These are phyloP conservation scores for Clarias laeviceps DNA, from an alignment of 2,797 vertebrate species.

Conservation along the genomic window DNA sequence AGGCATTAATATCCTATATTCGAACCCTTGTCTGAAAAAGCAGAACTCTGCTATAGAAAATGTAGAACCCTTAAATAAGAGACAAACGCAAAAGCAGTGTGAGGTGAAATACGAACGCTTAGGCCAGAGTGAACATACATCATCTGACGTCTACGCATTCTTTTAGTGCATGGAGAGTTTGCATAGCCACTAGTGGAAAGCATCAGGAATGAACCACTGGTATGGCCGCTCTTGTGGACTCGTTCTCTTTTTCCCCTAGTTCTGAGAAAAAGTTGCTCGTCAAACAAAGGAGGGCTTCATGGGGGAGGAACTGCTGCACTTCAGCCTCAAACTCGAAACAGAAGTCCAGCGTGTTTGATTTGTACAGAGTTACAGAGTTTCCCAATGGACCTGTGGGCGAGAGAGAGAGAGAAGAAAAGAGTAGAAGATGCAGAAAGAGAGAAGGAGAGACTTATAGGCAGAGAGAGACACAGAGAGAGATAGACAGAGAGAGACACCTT, in stretches of 20 bases:
- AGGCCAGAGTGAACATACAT: not conserved
- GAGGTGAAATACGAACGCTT: not conserved
- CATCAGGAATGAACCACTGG: not conserved
- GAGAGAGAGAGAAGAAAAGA: constrained; percentile 19
- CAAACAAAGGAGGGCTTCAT: constrained; percentile 57
- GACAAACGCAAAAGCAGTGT: not conserved
- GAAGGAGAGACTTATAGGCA: not conserved
- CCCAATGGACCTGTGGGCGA: constrained; percentile 54
- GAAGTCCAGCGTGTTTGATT: constrained; percentile 63
- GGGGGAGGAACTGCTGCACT: constrained; percentile 40
- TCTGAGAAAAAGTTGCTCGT: constrained; percentile 37
- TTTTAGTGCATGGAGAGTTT: not conserved
- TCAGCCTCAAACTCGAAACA: constrained; percentile 61
- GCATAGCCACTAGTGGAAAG: not conserved
- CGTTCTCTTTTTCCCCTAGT: constrained; percentile 18
- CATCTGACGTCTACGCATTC: not conserved
- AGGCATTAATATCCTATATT: not conserved
- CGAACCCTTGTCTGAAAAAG: not conserved
- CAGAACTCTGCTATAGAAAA: not conserved
- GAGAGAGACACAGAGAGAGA: not conserved
- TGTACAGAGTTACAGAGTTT: constrained; percentile 64
- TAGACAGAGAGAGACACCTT: not conserved
- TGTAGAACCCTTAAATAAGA: not conserved
- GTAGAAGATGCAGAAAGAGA: not conserved
- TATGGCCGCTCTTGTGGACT: not conserved